Evolutionary conservation across 2,888 invertebrate genomes (phyloP).

Genomic region (Achlya flavicornis): DNA sequence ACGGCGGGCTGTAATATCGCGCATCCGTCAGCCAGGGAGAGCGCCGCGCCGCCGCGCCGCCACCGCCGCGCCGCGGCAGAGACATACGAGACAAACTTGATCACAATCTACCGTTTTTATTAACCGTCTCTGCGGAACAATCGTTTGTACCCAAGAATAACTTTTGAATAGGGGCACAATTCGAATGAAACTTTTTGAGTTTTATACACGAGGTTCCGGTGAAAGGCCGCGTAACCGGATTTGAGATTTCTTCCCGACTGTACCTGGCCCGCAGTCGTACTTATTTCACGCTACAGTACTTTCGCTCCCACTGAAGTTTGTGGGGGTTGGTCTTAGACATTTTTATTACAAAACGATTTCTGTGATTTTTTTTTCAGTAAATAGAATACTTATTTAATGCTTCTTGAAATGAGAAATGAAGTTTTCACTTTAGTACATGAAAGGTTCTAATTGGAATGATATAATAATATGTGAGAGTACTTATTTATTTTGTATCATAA

Average conservation of each 20-base stretch:
- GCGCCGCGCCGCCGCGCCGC: background rate
- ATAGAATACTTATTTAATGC: background rate
- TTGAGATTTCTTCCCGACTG: conserved; percentile 7
- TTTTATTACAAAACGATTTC: conserved; percentile 11
- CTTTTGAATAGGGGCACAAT: conserved; percentile 23
- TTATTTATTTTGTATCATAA: too few relatives aligned
- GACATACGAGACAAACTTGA: background rate
- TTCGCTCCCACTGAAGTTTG: conserved; percentile 16
- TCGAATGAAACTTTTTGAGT: conserved; percentile 26
- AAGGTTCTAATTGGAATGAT: too few relatives aligned
- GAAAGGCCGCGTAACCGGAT: conserved; percentile 13
- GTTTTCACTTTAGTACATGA: background rate
- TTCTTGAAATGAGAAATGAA: background rate
- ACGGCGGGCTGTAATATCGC: conserved; percentile 13
- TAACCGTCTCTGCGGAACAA: conserved; percentile 1
- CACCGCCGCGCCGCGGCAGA: background rate
- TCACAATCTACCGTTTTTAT: conserved; percentile 4
- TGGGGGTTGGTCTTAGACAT: conserved; percentile 15
- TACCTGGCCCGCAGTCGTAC: conserved; percentile 10
- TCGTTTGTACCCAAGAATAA: conserved; percentile 19
- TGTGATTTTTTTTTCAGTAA: background rate
- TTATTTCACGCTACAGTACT: conserved; percentile 24
- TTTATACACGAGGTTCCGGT: conserved; percentile 17
- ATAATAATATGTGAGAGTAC: too few relatives aligned
- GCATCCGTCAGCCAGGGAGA: conserved; percentile 15